Evolutionary conservation across 1,140 invertebrate genomes (phyloP).

Genomic region (Drosophila mayri): DNA sequence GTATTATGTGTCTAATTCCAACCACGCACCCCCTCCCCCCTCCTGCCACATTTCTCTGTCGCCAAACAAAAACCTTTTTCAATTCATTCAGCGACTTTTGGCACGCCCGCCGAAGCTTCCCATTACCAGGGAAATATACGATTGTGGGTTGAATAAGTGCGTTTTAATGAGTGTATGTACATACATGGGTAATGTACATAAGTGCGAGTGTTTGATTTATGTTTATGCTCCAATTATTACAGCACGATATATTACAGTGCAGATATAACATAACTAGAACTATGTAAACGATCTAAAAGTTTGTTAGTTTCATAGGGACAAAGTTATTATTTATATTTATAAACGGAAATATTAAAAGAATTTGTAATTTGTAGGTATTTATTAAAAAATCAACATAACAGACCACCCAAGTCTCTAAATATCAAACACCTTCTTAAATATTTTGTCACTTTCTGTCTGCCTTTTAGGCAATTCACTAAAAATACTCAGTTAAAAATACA

Average conservation of each 20-base stretch:
- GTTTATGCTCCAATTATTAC: slow-evolving; percentile 21
- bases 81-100: slow-evolving; percentile 36
- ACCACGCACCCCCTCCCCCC: neutral
- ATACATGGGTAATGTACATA: neutral
- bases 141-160: slow-evolving; percentile 21
- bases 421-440: slow-evolving; percentile 15
- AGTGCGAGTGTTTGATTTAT: slow-evolving; percentile 22
- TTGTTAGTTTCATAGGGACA: no score
- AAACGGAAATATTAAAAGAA: no score
- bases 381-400: neutral
- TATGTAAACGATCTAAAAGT: neutral
- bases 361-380: neutral
- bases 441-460: slow-evolving; percentile 47
- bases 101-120: slow-evolving; percentile 25
- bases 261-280: neutral
- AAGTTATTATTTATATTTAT: no score
- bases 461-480: slow-evolving; percentile 22
- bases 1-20: slow-evolving; percentile 32
- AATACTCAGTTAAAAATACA: slow-evolving; percentile 26
- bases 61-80: slow-evolving; percentile 16
- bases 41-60: neutral
- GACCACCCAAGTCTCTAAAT: slow-evolving; percentile 12
- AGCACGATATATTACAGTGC: slow-evolving; percentile 7
- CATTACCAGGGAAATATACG: slow-evolving; percentile 31
- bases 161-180: slow-evolving; percentile 22